Evolutionary conservation across 2,888 invertebrate genomes (phyloP).

Genomic region (Eristalis pertinax): DNA sequence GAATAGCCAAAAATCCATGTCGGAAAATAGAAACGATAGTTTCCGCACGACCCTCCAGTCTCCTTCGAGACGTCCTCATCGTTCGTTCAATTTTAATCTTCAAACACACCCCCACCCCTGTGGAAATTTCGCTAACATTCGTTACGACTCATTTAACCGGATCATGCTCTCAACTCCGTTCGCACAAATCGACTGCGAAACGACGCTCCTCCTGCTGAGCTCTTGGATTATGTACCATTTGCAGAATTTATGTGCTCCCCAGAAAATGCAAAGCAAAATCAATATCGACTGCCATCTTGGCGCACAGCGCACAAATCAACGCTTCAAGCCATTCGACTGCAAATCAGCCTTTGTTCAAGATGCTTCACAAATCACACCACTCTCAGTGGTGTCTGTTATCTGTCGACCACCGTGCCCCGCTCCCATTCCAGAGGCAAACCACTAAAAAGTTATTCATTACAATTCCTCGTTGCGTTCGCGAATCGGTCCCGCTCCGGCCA

Average conservation of each 20-base stretch:
- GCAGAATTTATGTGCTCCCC: conserved; percentile 6
- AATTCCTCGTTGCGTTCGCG: conserved; percentile 2
- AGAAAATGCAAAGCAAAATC: conserved; percentile 5
- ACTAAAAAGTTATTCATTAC: conserved; percentile 17
- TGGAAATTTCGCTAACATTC: background rate
- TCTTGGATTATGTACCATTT: background rate
- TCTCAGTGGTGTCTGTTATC: background rate
- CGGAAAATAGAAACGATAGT: background rate
- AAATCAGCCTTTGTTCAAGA: background rate
- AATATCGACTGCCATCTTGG: background rate
- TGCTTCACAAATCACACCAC: conserved; percentile 4
- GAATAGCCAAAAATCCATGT: background rate
- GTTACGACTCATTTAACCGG: background rate
- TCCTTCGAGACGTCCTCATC: background rate
- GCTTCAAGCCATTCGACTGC: background rate
- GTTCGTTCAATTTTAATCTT: background rate
- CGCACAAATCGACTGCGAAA: background rate
- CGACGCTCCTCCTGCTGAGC: background rate
- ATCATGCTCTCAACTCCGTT: background rate
- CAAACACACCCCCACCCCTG: background rate
- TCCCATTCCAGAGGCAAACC: conserved; percentile 2
- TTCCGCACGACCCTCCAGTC: background rate
- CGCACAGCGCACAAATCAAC: no score
- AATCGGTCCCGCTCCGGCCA: conserved; percentile 7
- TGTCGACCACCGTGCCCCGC: background rate